Evolutionary conservation across 1,140 invertebrate genomes (phyloP), one percentile per base, ranked within the genome.

Genomic region (Ylistrum balloti): DNA sequence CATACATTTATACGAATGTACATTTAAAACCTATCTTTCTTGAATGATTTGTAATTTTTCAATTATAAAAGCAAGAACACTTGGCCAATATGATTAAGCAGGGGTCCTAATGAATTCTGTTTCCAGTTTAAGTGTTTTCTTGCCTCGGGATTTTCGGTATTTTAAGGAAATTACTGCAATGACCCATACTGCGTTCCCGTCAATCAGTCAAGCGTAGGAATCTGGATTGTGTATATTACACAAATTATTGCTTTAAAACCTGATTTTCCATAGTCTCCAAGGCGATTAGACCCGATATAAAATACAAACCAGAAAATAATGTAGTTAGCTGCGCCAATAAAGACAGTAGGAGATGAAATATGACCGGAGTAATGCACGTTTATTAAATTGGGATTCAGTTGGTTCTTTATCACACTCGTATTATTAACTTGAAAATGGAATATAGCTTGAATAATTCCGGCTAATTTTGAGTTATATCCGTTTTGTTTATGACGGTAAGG

Each of bases 171-270:
- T 89, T 90, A 90, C 86, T 33, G 35, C 87, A 89, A 48, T 92
- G 91, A 92, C 89, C 91, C 89, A 85, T 35, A 88, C 41, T 45
- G 48, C 33, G 34, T 35, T 85, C 34, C 91, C 91, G 91, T 92
- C 91, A 92, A 92, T 92, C 91, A 92, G 86, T 10, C 33, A 15
- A 38, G 86, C 86, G 56, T 38, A 56, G 20, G 91, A 88, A 56
- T 92, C 91, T 92, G 91, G 91, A 92, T 88, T 92, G 87, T 92
- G 91, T 92, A 92, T 88, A 92, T 88, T 90, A 92, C 89, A 90
- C 91, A 92, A 92, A 92, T 92, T 92, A 92, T 92, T 92, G 91
- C 89, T 92, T 92, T 90, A 91, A 92, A 92, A 92, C 90, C 89
- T 90, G 91, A 92, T 92, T 92, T 92, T 92, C 91, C 89, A 74